Conservation (phyloP, 2,888 invertebrate species). For the Phortica magna region DNA sequence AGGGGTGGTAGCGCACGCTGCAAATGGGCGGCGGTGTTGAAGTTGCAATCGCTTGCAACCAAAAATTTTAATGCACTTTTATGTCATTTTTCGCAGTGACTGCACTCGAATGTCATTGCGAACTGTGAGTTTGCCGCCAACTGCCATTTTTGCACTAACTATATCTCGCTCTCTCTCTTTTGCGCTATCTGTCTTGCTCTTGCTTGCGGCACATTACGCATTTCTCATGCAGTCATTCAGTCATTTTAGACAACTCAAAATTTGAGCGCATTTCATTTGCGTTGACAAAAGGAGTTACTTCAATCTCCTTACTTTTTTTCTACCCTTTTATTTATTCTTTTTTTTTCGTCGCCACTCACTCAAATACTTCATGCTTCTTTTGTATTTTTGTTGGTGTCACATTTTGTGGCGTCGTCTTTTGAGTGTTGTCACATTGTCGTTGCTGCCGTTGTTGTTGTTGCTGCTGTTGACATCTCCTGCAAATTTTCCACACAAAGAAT, state of each 20-base stretch:
- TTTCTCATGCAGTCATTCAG: constrained; percentile 13
- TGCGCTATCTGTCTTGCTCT: not conserved
- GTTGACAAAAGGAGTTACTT: constrained; percentile 12
- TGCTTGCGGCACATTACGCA: not conserved
- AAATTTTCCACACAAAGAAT: constrained; percentile 6
- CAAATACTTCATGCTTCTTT: not conserved
- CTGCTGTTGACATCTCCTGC: not conserved
- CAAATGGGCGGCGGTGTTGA: not conserved
- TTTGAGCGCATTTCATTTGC: constrained; percentile 1
- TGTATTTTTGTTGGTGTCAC: not conserved
- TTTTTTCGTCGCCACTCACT: not conserved
- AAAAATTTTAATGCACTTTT: constrained; percentile 2
- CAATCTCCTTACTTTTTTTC: not conserved
- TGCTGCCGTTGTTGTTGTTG: not conserved
- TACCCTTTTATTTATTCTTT: too few relatives aligned
- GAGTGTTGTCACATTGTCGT: constrained; percentile 18
- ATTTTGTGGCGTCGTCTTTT: constrained; percentile 6
- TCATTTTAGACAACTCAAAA: constrained; percentile 15
- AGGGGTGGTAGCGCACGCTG: not conserved
- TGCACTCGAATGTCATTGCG: constrained; percentile 19
- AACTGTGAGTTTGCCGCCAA: not conserved
- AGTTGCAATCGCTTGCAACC: not conserved
- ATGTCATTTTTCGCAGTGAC: constrained; percentile 21
- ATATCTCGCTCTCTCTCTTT: not conserved
- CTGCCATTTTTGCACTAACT: not conserved